A percentile compares a stretch with the other conserved stretches of the same genome.
phyloP scores from a whole-genome alignment of 2,888 invertebrate species.

The Nemurella pictetii region DNA sequence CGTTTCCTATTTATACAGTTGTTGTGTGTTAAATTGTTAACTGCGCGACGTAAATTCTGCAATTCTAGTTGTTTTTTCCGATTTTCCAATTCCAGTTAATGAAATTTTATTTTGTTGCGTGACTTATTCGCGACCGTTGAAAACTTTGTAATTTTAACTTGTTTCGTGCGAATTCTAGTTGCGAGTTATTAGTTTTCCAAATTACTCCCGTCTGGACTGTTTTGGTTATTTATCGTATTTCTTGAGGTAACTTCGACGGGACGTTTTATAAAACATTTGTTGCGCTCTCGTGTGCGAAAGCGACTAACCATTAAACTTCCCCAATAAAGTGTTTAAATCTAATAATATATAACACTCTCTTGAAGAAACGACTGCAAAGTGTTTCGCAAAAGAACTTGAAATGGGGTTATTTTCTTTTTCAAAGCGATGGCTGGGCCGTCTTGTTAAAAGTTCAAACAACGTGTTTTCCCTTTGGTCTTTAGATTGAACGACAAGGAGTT shows the following conservation, averaged over 20 bases:
- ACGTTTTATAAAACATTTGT: conserved; percentile 2
- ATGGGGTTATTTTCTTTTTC: not conserved
- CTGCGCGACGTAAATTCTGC: not conserved
- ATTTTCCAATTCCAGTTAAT: not conserved
- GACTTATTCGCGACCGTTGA: not conserved
- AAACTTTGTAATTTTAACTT: not conserved
- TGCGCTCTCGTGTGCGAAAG: not conserved
- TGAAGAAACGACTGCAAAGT: not conserved
- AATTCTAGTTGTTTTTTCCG: not conserved
- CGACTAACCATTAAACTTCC: not conserved
- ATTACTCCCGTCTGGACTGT: not conserved
- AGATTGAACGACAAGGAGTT: conserved; percentile 1
- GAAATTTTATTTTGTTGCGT: not conserved
- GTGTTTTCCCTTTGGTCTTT: conserved; percentile 8
- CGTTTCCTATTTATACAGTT: not conserved
- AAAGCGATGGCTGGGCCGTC: not conserved
- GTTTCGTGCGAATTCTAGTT: not conserved
- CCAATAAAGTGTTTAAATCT: not conserved
- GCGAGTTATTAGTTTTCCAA: not conserved
- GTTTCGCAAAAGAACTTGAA: not conserved
- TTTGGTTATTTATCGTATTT: not conserved
- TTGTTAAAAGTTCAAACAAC: conserved; percentile 8
- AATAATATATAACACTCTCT: not conserved
- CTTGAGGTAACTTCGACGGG: not conserved
- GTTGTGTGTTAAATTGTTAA: not conserved